Base-by-base conservation (phyloP, 2,888 invertebrate species). In the Limenitis camilla region DNA sequence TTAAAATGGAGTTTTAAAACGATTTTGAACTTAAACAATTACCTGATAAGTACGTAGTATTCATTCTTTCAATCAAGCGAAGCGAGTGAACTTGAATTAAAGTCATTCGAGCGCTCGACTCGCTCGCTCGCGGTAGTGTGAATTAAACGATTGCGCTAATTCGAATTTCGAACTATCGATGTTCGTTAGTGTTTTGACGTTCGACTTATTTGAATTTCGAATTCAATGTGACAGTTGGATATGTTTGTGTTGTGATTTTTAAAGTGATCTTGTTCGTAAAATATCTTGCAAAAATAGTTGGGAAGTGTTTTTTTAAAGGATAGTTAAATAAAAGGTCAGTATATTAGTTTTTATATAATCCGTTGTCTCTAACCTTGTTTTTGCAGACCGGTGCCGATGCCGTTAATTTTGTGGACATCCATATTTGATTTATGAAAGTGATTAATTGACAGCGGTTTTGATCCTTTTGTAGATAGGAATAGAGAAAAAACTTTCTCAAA, bases 41-140 rank as follows among this genome's bases (percentile, higher is more conserved):
- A 19, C 19, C 19, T 19, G 19, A 19, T 19, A 19, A 19, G 19
- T 19, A 19, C 19, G 19, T 19, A 19, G 19, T 19, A 1, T 19
- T 52, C 49, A 49, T 56, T 55, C 55, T 49, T 59, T 53, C 31
- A 52, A 61, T 64, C 46, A 59, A 59, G 50, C 46, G 43, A 45
- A 44, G 45, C 42, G 42, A 54, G 60, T 35, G 28, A 11, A 19
- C 28, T 10, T 11, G 55, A 58, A 55, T 53, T 64, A 67, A 76
- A 75, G 59, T 81, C 85, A 85, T 82, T 85, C 83, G 78, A 73
- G 78, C 74, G 74, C 72, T 71, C 70, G 81, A 79, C 72, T 67
- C 72, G 69, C 72, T 62, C 63, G 66, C 70, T 63, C 72, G 62
- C 76, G 81, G 80, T 66, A 72, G 81, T 67, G 71, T 56, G 51